Percentiles rank a stretch among this genome's conserved stretches.
These are phyloP conservation scores for Bombyx mandarina DNA, from an alignment of 1,140 invertebrate species.

Conservation along the genomic window DNA sequence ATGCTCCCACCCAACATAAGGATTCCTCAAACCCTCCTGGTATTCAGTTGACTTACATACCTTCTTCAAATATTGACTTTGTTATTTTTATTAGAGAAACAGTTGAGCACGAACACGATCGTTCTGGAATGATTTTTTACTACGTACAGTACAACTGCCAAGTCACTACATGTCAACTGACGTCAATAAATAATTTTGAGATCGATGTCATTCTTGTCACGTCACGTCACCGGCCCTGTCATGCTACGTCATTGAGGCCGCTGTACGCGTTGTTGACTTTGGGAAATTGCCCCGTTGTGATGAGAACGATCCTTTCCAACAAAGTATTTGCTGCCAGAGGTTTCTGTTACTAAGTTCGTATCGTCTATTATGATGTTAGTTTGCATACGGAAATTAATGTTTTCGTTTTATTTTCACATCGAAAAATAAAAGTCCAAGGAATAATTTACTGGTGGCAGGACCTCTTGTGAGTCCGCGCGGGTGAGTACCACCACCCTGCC, in stretches of 20 bases:
- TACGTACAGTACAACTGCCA: neutral
- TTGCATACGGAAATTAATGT: no score
- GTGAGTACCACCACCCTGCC: no score
- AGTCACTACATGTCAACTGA: slow-evolving; percentile 19
- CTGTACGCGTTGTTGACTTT: slow-evolving; percentile 30
- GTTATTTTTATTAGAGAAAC: neutral
- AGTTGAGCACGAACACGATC: neutral
- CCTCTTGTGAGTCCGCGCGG: no score
- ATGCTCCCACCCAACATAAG: neutral
- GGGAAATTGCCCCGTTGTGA: slow-evolving; percentile 28
- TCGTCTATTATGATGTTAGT: no score
- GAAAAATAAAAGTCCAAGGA: no score
- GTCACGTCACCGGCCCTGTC: slow-evolving; percentile 17
- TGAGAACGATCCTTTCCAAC: slow-evolving; percentile 17
- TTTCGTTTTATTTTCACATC: no score
- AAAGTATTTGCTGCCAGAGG: no score
- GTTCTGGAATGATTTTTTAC: neutral
- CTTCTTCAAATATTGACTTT: slow-evolving; percentile 6
- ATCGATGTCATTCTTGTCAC: slow-evolving; percentile 22
- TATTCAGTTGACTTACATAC: neutral
- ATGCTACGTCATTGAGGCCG: slow-evolving; percentile 23
- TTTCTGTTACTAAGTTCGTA: no score
- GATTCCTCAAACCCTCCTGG: neutral
- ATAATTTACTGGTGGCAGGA: no score
- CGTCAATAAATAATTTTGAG: slow-evolving; percentile 38